phyloP scores from a whole-genome alignment of 1,140 invertebrate species.

The Tetramorium simillimum region DNA sequence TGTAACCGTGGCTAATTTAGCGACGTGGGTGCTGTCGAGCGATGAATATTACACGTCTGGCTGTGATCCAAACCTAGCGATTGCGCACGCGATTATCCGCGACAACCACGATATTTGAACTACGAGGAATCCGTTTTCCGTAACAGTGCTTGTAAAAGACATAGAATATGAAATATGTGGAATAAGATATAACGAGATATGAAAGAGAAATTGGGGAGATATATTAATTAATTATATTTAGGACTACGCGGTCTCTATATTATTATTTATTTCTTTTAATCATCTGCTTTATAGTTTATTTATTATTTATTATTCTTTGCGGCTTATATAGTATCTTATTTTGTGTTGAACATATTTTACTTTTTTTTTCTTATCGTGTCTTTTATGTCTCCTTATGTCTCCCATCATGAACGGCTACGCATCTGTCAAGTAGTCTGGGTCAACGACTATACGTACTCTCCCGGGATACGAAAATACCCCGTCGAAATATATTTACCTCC shows the following conservation, averaged over 20 bases:
- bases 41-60: constrained; percentile 64
- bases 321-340: not conserved
- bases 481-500: constrained; percentile 8
- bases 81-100: constrained; percentile 45
- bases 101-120: constrained; percentile 9
- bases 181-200: not conserved
- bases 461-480: constrained; percentile 31
- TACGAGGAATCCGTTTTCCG: constrained; percentile 43
- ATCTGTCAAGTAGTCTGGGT: constrained; percentile 17
- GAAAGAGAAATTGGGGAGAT: not conserved
- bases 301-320: not conserved
- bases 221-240: not conserved
- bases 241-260: not conserved
- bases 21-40: constrained; percentile 12
- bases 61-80: constrained; percentile 60
- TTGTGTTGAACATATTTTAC: no score
- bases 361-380: not conserved
- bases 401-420: not conserved
- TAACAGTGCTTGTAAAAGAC: not conserved
- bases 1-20: constrained; percentile 72
- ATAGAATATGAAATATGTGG: not conserved
- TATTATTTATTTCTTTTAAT: not conserved
- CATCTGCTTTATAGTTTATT: not conserved
- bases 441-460: constrained; percentile 8
- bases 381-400: not conserved